phyloP scores from a whole-genome alignment of 2,113 vertebrate species.

The Xyrauchen texanus region DNA sequence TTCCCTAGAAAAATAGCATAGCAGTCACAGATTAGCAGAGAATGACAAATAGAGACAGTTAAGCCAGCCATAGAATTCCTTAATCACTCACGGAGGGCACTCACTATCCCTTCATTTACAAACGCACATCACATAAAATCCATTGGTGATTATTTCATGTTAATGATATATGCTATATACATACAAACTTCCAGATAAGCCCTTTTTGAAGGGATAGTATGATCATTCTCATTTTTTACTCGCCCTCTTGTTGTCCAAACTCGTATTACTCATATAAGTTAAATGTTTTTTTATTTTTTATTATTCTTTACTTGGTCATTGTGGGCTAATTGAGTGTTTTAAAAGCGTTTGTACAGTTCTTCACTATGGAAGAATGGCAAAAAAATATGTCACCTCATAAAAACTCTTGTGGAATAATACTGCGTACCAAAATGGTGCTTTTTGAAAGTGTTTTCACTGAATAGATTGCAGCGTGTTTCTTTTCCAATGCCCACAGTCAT shows the following conservation, averaged over 20 bases:
- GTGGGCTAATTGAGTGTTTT: neutral
- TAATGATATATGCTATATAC: neutral
- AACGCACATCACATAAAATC: slow-evolving; percentile 12
- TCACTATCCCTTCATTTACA: neutral
- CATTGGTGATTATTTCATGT: slow-evolving; percentile 30
- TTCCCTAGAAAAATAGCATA: slow-evolving; percentile 34
- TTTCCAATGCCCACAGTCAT: slow-evolving; percentile 1
- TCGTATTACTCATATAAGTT: neutral
- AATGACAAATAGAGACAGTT: slow-evolving; percentile 67
- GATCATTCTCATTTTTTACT: no score
- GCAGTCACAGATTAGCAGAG: slow-evolving; percentile 62
- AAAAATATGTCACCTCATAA: neutral
- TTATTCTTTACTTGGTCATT: neutral
- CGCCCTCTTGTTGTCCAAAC: neutral
- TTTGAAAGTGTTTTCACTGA: neutral
- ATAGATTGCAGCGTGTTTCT: neutral
- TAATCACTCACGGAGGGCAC: slow-evolving; percentile 50
- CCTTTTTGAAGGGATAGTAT: no score
- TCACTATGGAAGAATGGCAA: no score
- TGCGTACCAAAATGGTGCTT: neutral
- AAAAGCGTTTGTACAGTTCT: neutral
- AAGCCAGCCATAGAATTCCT: slow-evolving; percentile 66
- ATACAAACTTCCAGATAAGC: neutral
- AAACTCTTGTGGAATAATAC: neutral
- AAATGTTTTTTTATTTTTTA: neutral